A percentile compares a stretch with the other conserved stretches of the same genome.
Evolutionary conservation across 2,888 invertebrate genomes (phyloP).

Genomic region (Lepidocyrtinus sp.): DNA sequence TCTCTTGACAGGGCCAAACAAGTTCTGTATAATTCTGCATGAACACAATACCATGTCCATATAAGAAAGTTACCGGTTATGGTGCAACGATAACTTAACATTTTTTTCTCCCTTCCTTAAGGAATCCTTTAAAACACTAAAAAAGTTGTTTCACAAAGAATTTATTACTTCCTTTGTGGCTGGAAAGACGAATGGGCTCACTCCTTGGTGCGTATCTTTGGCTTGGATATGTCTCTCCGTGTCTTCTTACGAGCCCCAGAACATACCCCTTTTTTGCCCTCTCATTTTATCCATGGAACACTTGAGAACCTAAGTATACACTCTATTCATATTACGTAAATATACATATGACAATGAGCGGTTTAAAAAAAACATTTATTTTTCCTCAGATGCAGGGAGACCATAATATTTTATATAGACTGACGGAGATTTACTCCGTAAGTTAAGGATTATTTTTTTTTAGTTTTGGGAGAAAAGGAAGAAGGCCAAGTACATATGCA

Average conservation of each 20-base stretch:
- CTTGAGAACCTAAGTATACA: background rate
- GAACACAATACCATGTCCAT: background rate
- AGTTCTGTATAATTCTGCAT: conserved; percentile 12
- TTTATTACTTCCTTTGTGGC: conserved; percentile 63
- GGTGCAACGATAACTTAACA: conserved; percentile 42
- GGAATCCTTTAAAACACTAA: conserved; percentile 61
- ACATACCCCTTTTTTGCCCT: background rate
- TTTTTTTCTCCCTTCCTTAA: conserved; percentile 61
- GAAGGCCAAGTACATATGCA: conserved; percentile 11
- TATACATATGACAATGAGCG: background rate
- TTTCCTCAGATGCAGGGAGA: background rate
- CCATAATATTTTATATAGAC: conserved; percentile 10
- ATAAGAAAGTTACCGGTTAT: conserved; percentile 49
- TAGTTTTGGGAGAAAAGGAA: conserved; percentile 4
- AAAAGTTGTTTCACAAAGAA: conserved; percentile 61
- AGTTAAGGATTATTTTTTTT: conserved; percentile 9
- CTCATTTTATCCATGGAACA: background rate
- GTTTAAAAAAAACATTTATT: background rate
- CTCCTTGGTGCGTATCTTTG: conserved; percentile 53
- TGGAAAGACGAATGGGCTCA: conserved; percentile 60
- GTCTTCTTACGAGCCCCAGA: background rate
- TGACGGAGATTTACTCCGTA: conserved; percentile 39
- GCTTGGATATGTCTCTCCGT: conserved; percentile 39
- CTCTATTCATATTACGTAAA: background rate
- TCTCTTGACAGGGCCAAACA: conserved; percentile 7